Percentiles rank a stretch among this genome's conserved stretches.
phyloP scores from a whole-genome alignment of 2,888 invertebrate genomes.

The Helleia helle region DNA sequence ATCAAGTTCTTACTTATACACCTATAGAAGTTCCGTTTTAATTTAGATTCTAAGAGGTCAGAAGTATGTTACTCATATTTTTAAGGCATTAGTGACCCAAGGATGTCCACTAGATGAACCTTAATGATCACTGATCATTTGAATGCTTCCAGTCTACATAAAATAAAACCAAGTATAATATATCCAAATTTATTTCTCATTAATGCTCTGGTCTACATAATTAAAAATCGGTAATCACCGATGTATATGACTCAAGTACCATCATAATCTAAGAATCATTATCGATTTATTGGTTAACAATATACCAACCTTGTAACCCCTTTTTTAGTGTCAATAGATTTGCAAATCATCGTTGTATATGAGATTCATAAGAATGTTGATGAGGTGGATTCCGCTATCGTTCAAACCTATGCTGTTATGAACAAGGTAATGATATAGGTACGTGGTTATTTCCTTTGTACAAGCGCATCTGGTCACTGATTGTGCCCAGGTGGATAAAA shows the following conservation, averaged over 20 bases:
- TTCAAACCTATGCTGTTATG: slow-evolving; percentile 15
- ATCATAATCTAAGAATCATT: slow-evolving; percentile 48
- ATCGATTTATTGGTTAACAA: slow-evolving; percentile 43
- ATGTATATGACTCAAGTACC: background rate
- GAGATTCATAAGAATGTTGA: slow-evolving; percentile 20
- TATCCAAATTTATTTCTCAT: background rate
- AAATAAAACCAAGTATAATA: too few species aligned
- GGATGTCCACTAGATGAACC: too few species aligned
- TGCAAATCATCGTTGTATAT: slow-evolving; percentile 24
- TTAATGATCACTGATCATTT: too few species aligned
- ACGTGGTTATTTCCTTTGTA: slow-evolving; percentile 38
- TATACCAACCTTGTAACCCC: slow-evolving; percentile 33
- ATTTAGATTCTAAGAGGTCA: too few species aligned
- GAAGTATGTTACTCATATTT: too few species aligned
- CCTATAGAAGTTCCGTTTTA: too few species aligned
- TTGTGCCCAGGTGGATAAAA: slow-evolving; percentile 46
- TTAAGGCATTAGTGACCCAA: too few species aligned
- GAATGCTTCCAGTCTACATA: too few species aligned
- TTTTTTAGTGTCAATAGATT: slow-evolving; percentile 18
- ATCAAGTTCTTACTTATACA: too few species aligned
- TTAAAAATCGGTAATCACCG: background rate
- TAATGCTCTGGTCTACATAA: background rate
- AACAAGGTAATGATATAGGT: slow-evolving; percentile 30
- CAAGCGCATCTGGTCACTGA: slow-evolving; percentile 32
- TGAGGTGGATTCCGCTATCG: slow-evolving; percentile 19